Percentiles rank a stretch among this genome's conserved stretches.
Evolutionary conservation across 2,113 vertebrate genomes (phyloP).

Genomic region (Lepus timidus): DNA sequence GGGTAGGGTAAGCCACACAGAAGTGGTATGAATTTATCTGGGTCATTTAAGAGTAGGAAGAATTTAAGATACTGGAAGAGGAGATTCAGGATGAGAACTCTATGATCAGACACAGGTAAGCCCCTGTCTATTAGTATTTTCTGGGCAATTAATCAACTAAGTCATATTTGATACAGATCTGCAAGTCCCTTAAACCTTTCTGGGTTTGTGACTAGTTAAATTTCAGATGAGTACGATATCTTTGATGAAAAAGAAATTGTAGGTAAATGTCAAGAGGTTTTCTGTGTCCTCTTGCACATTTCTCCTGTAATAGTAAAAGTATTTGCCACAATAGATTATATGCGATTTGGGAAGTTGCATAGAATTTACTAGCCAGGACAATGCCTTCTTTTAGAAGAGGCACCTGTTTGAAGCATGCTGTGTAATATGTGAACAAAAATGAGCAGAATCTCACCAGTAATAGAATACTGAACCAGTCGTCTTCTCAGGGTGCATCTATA

Average conservation of each 20-base stretch:
- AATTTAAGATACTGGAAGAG: background rate
- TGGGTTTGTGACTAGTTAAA: background rate
- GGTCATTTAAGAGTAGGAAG: background rate
- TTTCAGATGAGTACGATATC: background rate
- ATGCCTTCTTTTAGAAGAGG: background rate
- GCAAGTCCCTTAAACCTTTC: background rate
- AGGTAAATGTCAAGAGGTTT: background rate
- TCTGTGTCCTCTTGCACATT: background rate
- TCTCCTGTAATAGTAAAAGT: background rate
- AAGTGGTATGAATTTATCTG: background rate
- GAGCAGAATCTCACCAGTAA: background rate
- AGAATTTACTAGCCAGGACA: background rate
- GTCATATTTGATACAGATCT: background rate
- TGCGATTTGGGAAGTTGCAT: background rate
- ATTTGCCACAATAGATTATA: background rate
- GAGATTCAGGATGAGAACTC: background rate
- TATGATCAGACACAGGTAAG: background rate
- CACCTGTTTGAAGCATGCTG: background rate
- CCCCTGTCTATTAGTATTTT: background rate
- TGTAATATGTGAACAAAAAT: background rate
- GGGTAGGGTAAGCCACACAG: background rate
- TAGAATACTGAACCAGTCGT: background rate
- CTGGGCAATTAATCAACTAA: background rate
- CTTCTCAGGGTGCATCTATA: background rate
- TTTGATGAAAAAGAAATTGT: constrained; percentile 16